phyloP scores from a whole-genome alignment of 2,888 invertebrate genomes.

The Amorpha juglandis region DNA sequence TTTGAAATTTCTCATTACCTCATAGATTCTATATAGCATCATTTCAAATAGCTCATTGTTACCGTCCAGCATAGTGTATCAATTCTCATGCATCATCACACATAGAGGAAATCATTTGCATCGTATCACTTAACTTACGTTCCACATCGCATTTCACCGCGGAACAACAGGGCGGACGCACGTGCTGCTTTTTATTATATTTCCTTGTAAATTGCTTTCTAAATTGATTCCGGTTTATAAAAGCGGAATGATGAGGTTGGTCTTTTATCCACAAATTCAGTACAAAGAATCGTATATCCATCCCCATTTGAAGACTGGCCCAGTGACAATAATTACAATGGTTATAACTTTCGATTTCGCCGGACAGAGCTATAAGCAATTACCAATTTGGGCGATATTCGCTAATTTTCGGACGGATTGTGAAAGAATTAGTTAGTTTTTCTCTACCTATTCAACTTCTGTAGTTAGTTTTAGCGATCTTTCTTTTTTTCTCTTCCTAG shows the following conservation, averaged over 20 bases:
- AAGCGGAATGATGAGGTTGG: not conserved
- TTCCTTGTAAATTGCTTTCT: slow-evolving; percentile 6
- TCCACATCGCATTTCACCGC: slow-evolving; percentile 7
- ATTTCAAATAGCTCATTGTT: not conserved
- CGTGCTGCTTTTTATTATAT: not conserved
- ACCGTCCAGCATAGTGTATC: not conserved
- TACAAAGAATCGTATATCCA: too few relatives aligned
- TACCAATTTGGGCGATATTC: too few relatives aligned
- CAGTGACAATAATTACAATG: too few relatives aligned
- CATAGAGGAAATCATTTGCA: slow-evolving; percentile 20
- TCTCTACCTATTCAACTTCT: too few relatives aligned
- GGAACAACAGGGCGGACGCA: slow-evolving; percentile 7
- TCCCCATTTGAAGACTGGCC: too few relatives aligned
- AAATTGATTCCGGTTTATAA: not conserved
- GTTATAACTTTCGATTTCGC: too few relatives aligned
- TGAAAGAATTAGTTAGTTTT: too few relatives aligned
- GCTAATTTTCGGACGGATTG: too few relatives aligned
- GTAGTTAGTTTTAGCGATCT: too few relatives aligned
- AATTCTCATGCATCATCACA: slow-evolving; percentile 14
- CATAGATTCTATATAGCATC: not conserved
- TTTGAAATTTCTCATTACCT: not conserved
- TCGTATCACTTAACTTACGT: not conserved
- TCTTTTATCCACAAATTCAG: too few relatives aligned
- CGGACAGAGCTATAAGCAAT: too few relatives aligned
- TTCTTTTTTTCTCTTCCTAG: too few relatives aligned